These are phyloP conservation scores for Dreissena rostriformis DNA, from an alignment of 1,140 invertebrate genomes.

Conservation along the genomic window DNA sequence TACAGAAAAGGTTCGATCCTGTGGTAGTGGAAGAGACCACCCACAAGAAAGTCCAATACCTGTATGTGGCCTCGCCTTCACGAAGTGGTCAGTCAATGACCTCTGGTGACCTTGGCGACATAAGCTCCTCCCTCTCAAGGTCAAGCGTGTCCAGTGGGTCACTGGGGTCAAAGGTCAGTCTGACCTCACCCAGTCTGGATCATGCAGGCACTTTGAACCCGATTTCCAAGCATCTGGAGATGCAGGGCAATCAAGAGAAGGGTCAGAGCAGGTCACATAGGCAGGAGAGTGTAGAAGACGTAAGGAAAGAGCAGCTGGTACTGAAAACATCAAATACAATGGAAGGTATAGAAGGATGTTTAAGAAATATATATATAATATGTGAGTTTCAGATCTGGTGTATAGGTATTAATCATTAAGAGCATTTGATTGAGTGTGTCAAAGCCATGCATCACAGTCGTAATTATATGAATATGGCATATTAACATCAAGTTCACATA, in stretches of 20 bases:
- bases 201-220: neutral
- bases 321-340: neutral
- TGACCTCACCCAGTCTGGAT: conserved; percentile 32
- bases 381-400: too few relatives aligned
- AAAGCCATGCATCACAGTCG: too few relatives aligned
- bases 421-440: too few relatives aligned
- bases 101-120: conserved; percentile 71
- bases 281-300: neutral
- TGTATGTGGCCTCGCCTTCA: conserved; percentile 63
- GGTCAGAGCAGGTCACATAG: neutral
- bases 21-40: conserved; percentile 44
- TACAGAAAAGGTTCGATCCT: conserved; percentile 47
- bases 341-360: neutral
- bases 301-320: neutral
- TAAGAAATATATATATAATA: too few relatives aligned
- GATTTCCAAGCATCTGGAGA: conserved; percentile 15
- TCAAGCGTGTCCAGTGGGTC: conserved; percentile 35
- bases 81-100: conserved; percentile 65
- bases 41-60: conserved; percentile 35
- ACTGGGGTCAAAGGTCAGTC: conserved; percentile 43
- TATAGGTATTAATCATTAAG: too few relatives aligned
- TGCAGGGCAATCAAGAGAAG: conserved; percentile 8
- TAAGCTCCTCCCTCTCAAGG: conserved; percentile 64
- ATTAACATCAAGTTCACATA: too few relatives aligned
- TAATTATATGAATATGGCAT: too few relatives aligned